Base-by-base conservation (phyloP, 1,140 invertebrate genomes). In the Pararge aegeria region DNA sequence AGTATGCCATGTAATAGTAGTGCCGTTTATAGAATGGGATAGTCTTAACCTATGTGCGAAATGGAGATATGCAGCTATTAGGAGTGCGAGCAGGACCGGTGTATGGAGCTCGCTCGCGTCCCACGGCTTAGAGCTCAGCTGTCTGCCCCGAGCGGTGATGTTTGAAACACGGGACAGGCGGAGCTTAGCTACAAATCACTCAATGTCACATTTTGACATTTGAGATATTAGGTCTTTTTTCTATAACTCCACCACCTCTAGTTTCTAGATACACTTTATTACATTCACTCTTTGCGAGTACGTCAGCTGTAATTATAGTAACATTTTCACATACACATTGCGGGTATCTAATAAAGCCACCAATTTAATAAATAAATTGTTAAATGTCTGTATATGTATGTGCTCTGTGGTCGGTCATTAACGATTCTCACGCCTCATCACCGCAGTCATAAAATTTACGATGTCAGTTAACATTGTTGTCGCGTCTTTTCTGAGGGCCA, bases 161-260 rank as follows among this genome's bases (percentile, higher is more conserved):
- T 90, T 91, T 91, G 87, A 91, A 90, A 90, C 89, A 87, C 83
- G 79, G 87, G 87, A 90, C 89, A 88, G 89, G 89, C 86, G 89
- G 88, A 83, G 89, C 88, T 90, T 88, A 89, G 87, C 89, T 84
- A 90, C 89, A 90, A 90, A 90, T 90, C 89, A 90, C 89, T 90
- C 89, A 90, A 85, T 89, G 89, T 90, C 87, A 89, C 87, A 83
- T 89, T 90, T 90, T 90, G 87, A 90, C 89, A 89, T 89, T 87
- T 89, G 87, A 90, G 90, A 90, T 90, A 90, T 90, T 90, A 90
- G 85, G 83, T 90, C 78, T 89, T 90, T 89, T 90, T 90, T 89
- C 87, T 87, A 85, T 86, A 84, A 82, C 79, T 79, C 75, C 78
- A 76, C 77, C 82, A 80, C 78, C 79, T 86, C 79, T 34, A 80